Evolutionary conservation across 2,888 invertebrate genomes (phyloP).

Genomic region (Spisula subtruncata): DNA sequence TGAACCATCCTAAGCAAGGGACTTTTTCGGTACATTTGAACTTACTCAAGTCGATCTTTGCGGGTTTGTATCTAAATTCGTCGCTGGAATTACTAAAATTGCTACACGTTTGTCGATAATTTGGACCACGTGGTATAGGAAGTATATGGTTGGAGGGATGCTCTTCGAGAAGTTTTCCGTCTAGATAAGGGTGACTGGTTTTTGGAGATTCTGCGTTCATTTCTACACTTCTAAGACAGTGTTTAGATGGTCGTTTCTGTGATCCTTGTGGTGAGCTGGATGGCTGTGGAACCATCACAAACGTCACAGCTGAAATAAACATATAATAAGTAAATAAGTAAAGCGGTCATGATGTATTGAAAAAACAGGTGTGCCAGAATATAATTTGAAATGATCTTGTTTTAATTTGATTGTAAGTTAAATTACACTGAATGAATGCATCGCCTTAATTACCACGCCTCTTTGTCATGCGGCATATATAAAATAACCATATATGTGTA

Average conservation of each 20-base stretch:
- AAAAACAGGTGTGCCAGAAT: no score
- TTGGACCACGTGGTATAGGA: constrained; percentile 42
- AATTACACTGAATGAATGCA: no score
- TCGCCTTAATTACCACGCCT: no score
- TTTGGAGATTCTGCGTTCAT: neutral
- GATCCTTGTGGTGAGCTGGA: neutral
- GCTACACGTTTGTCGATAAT: constrained; percentile 36
- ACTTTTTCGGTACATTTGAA: constrained; percentile 72
- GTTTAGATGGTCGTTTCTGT: neutral
- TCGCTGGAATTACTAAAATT: constrained; percentile 66
- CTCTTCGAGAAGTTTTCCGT: neutral
- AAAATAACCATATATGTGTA: no score
- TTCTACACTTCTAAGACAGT: neutral
- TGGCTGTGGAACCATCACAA: neutral
- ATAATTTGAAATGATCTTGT: no score
- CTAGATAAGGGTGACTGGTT: neutral
- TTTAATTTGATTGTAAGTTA: no score
- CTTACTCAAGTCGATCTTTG: constrained; percentile 54
- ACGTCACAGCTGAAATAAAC: neutral
- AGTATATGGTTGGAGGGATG: neutral
- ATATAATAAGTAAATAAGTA: no score
- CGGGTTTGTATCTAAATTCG: constrained; percentile 41
- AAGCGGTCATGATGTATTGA: no score
- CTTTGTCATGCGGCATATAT: no score
- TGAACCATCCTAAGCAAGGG: constrained; percentile 63